Evolutionary conservation across 2,113 vertebrate species (phyloP).

Genomic region (Ailuropoda melanoleuca): DNA sequence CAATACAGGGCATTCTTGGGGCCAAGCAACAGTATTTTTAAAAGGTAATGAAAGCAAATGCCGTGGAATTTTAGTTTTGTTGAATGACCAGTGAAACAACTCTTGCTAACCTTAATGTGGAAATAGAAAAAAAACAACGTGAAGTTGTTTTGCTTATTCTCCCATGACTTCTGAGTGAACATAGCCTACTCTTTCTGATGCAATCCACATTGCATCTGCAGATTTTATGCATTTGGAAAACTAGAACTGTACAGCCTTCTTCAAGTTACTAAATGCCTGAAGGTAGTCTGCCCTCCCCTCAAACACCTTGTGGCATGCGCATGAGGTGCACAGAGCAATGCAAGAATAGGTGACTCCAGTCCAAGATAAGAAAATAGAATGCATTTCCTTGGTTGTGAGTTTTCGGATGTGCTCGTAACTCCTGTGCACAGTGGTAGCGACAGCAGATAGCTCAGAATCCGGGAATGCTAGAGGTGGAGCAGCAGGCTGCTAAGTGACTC

Average conservation of each 20-base stretch:
- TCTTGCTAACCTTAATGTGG: slow-evolving; percentile 28
- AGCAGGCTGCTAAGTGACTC: slow-evolving; percentile 85
- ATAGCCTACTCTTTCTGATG: not conserved
- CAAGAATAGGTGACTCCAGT: slow-evolving; percentile 76
- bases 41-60: slow-evolving; percentile 54
- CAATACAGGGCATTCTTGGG: not conserved
- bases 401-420: slow-evolving; percentile 82
- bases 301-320: slow-evolving; percentile 79
- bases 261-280: slow-evolving; percentile 81
- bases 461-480: slow-evolving; percentile 82
- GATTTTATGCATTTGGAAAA: slow-evolving; percentile 85
- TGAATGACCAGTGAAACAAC: slow-evolving; percentile 37
- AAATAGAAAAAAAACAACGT: not conserved
- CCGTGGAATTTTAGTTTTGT: slow-evolving; percentile 29
- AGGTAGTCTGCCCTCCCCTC: slow-evolving; percentile 69
- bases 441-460: slow-evolving; percentile 85
- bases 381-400: slow-evolving; percentile 78
- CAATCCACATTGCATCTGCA: slow-evolving; percentile 69
- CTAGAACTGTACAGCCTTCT: slow-evolving; percentile 85
- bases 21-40: not conserved
- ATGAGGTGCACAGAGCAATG: slow-evolving; percentile 79
- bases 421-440: slow-evolving; percentile 83
- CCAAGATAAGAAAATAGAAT: slow-evolving; percentile 84
- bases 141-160: slow-evolving; percentile 36
- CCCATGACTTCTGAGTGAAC: not conserved